Evolutionary conservation across 2,113 vertebrate species (phyloP), one percentile per base, ranked within the genome.

Genomic region (Urocitellus parryii): DNA sequence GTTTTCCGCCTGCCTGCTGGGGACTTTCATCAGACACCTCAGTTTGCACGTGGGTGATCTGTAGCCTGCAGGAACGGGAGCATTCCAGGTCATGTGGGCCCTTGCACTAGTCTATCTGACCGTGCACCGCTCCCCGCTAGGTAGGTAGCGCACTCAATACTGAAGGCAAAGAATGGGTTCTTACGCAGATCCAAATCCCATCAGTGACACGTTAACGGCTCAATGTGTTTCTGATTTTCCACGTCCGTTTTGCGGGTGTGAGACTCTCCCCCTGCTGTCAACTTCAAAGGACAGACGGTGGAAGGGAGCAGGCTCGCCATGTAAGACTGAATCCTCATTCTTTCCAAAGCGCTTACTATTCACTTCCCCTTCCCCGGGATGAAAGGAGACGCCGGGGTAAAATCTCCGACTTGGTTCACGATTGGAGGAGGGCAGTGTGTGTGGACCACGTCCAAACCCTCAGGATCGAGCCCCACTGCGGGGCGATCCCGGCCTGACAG

Each of bases 11-110:
- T 97, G 98, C 98, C 98, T 91, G 98, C 98, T 98, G 98, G 67
- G 98, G 98, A 98, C 24, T 98, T 97, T 97, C 98, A 98, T 98
- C 98, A 98, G 97, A 99, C 98, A 97, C 98, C 98, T 99, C 98
- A 98, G 98, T 97, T 98, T 97, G 98, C 97, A 98, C 98, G 98
- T 89, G 97, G 97, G 96, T 97, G 98, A 98, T 99, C 98, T 98
- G 99, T 99, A 99, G 98, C 97, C 98, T 98, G 98, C 97, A 97
- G 96, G 97, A 98, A 98, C 97, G 97, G 95, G 91, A 97, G 98
- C 98, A 97, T 98, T 98, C 95, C 98, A 92, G 68, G 74, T 72
- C 63, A 22, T 20, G 65, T 96, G 86, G 97, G 88, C 96, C 77
- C 89, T 95, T 89, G 95, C 97, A 91, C 95, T 78, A 53, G n/a